A percentile compares a stretch with the other conserved stretches of the same genome.
phyloP scores from a whole-genome alignment of 2,888 invertebrate genomes.

The Mactromeris polynyma region DNA sequence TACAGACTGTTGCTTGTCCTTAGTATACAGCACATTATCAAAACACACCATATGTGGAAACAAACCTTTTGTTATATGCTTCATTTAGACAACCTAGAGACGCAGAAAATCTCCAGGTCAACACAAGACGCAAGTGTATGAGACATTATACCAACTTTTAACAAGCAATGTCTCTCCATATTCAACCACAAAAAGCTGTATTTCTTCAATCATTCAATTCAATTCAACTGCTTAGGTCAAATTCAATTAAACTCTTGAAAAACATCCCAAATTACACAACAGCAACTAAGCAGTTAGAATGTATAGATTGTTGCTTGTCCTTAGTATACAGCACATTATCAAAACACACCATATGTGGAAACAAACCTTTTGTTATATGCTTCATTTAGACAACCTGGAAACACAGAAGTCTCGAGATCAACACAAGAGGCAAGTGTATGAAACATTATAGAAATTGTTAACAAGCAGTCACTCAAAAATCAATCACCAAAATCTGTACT shows the following conservation, averaged over 20 bases:
- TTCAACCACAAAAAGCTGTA: no score
- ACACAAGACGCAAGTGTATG: slow-evolving; percentile 27
- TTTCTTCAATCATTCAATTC: no score
- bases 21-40: slow-evolving; percentile 39
- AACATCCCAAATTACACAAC: no score
- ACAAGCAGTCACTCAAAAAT: no score
- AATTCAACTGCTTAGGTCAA: no score
- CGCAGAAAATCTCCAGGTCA: slow-evolving; percentile 10
- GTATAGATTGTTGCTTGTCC: slow-evolving; percentile 37
- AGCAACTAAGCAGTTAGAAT: no score
- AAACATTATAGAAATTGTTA: no score
- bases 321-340: slow-evolving; percentile 38
- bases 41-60: slow-evolving; percentile 40
- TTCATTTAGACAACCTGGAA: slow-evolving; percentile 16
- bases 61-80: slow-evolving; percentile 38
- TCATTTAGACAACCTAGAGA: slow-evolving; percentile 31
- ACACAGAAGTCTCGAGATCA: neutral
- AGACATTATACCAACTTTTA: no score
- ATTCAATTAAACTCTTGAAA: no score
- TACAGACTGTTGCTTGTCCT: slow-evolving; percentile 32
- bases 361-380: slow-evolving; percentile 29
- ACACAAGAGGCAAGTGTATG: slow-evolving; percentile 22
- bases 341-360: slow-evolving; percentile 42
- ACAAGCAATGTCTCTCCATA: no score
- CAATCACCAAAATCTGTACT: no score